A percentile compares a stretch with the other conserved stretches of the same genome.
phyloP scores from a whole-genome alignment of 1,140 invertebrate species.

The Anoplolepis gracilipes region DNA sequence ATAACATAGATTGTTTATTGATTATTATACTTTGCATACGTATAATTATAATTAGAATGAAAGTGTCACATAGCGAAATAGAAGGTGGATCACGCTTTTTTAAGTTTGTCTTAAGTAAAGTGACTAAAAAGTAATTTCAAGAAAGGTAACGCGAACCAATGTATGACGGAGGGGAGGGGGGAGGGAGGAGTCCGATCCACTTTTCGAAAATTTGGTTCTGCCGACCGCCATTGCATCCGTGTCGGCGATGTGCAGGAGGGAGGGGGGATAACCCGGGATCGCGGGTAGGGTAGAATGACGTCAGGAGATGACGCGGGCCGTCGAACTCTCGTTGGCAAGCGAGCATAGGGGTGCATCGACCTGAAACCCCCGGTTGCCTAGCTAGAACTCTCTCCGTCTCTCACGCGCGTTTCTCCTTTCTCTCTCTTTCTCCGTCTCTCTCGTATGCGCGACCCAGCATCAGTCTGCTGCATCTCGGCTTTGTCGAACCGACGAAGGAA shows the following conservation, averaged over 20 bases:
- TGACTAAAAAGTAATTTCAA: constrained; percentile 48
- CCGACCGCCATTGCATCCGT: constrained; percentile 59
- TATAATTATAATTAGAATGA: neutral
- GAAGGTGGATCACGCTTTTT: neutral
- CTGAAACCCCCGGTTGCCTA: constrained; percentile 81
- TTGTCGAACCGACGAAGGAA: neutral
- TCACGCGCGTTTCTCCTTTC: neutral
- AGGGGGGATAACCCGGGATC: constrained; percentile 49
- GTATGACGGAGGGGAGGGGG: neutral
- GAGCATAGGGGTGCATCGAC: constrained; percentile 81
- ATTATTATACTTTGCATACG: neutral
- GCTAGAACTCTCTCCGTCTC: constrained; percentile 48
- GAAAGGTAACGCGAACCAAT: neutral
- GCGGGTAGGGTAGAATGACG: constrained; percentile 79
- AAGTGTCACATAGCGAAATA: too few species aligned
- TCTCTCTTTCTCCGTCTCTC: neutral
- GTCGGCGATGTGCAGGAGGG: constrained; percentile 42
- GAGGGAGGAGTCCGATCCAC: constrained; percentile 31
- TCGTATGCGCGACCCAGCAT: constrained; percentile 8
- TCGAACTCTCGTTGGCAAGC: constrained; percentile 79
- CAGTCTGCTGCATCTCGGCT: constrained; percentile 29
- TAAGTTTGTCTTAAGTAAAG: constrained; percentile 8
- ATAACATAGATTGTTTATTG: neutral
- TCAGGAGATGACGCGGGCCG: constrained; percentile 80
- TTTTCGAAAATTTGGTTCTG: constrained; percentile 65